phyloP scores from a whole-genome alignment of 2,797 vertebrate genomes.

The Malacoctenus gilli region DNA sequence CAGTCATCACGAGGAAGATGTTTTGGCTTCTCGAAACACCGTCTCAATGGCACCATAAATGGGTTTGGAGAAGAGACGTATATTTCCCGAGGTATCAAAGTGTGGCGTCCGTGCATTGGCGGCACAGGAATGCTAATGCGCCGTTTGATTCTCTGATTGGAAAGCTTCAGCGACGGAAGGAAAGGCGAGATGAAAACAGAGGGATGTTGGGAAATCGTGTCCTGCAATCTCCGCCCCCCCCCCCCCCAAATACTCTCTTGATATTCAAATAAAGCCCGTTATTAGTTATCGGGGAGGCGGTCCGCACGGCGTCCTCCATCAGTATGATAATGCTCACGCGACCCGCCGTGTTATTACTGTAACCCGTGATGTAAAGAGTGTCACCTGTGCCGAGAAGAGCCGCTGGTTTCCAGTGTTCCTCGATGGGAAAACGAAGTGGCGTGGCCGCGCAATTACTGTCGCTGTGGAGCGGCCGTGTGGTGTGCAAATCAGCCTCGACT shows the following conservation, averaged over 20 bases:
- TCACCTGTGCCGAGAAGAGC: conserved; percentile 45
- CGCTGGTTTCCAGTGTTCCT: conserved; percentile 37
- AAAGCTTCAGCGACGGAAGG: conserved; percentile 12
- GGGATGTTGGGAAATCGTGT: conserved; percentile 29
- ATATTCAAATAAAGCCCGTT: conserved; percentile 71
- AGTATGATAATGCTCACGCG: conserved; percentile 76
- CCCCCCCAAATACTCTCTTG: conserved; percentile 57
- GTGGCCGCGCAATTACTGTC: conserved; percentile 42
- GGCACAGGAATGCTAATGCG: conserved; percentile 24
- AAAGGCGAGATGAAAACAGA: conserved; percentile 36
- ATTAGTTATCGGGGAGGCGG: conserved; percentile 61
- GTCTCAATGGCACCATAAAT: too few species aligned
- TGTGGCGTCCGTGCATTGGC: conserved; percentile 1
- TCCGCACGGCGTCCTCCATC: conserved; percentile 56
- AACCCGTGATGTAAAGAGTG: conserved; percentile 62
- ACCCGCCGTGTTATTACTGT: conserved; percentile 56
- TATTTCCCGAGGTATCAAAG: conserved; percentile 6
- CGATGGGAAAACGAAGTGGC: conserved; percentile 50
- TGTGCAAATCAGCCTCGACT: conserved; percentile 44
- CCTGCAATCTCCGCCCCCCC: conserved; percentile 34
- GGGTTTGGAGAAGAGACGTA: neutral
- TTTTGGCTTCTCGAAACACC: too few species aligned
- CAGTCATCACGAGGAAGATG: neutral
- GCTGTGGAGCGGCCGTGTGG: conserved; percentile 30
- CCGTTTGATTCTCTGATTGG: conserved; percentile 39